Percentiles rank a stretch among this genome's conserved stretches.
Evolutionary conservation across 2,113 vertebrate species (phyloP).

Genomic region (Micromys minutus): DNA sequence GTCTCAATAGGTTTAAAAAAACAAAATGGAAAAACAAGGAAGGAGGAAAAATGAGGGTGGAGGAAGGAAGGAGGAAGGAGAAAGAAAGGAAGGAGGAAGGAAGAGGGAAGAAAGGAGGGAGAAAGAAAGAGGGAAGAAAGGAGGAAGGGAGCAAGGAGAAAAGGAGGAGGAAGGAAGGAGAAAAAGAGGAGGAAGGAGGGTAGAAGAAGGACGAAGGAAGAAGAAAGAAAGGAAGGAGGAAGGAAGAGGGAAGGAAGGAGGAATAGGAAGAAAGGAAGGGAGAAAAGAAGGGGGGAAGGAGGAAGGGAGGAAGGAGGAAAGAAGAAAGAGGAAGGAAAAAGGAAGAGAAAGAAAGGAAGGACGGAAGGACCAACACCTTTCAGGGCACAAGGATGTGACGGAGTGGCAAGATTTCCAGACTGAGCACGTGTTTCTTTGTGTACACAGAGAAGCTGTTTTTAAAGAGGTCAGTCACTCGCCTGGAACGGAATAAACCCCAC

Average conservation of each 20-base stretch:
- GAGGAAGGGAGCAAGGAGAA: too few species aligned
- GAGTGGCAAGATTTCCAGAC: constrained; percentile 22
- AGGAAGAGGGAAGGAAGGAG: background rate
- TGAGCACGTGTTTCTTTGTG: constrained; percentile 28
- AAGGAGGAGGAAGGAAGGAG: background rate
- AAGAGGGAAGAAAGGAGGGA: background rate
- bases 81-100: background rate
- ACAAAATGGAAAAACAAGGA: background rate
- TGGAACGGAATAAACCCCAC: constrained; percentile 34
- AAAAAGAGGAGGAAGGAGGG: background rate
- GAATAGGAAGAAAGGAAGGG: background rate
- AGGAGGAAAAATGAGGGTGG: background rate
- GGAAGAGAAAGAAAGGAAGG: background rate
- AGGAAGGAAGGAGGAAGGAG: background rate
- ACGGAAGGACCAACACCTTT: background rate
- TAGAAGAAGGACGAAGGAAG: background rate
- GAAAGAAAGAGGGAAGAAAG: background rate
- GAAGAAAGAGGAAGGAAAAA: background rate
- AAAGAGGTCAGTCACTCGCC: background rate
- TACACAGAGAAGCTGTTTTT: constrained; percentile 11
- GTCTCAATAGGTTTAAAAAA: constrained; percentile 52
- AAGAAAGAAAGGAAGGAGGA: background rate
- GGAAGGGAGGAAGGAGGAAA: background rate
- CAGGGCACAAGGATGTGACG: background rate
- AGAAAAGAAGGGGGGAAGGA: background rate